Conservation (phyloP, 2,113 vertebrate species). For the Cephalophus harveyi region DNA sequence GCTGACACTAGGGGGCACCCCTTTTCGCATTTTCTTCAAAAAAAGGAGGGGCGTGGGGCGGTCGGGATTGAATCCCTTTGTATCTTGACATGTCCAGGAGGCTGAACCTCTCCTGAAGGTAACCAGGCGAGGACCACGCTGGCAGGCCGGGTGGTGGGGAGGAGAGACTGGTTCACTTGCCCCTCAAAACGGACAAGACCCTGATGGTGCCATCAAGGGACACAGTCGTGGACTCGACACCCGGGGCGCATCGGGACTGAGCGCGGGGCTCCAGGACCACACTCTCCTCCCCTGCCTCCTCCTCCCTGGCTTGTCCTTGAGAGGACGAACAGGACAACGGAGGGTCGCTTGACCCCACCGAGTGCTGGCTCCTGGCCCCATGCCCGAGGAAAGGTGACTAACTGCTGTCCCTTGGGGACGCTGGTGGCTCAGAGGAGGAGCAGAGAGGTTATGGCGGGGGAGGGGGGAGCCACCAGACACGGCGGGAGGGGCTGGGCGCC, state of each 20-base stretch:
- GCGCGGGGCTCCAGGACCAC: not conserved
- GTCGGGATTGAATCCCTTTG: not conserved
- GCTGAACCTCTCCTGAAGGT: not conserved
- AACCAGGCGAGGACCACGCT: not conserved
- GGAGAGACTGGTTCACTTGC: not conserved
- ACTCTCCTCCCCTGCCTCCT: not conserved
- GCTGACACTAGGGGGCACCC: not conserved
- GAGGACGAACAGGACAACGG: not conserved
- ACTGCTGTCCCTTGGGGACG: not conserved
- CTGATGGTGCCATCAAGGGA: not conserved
- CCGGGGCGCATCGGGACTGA: not conserved
- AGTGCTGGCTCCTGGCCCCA: not conserved
- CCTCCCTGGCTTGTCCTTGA: not conserved
- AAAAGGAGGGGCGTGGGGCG: accelerated
- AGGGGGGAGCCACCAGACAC: not conserved
- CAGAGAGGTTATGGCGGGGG: not conserved
- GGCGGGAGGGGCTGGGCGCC: not conserved
- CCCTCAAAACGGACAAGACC: not conserved
- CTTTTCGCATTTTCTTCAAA: not conserved
- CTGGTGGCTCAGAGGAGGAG: not conserved
- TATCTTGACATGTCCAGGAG: not conserved
- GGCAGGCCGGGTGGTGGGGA: accelerated
- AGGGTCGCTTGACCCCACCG: accelerated
- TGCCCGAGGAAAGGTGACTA: not conserved
- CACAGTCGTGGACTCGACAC: not conserved